phyloP scores from a whole-genome alignment of 2,888 invertebrate genomes.

The Neuroscelio doddi region DNA sequence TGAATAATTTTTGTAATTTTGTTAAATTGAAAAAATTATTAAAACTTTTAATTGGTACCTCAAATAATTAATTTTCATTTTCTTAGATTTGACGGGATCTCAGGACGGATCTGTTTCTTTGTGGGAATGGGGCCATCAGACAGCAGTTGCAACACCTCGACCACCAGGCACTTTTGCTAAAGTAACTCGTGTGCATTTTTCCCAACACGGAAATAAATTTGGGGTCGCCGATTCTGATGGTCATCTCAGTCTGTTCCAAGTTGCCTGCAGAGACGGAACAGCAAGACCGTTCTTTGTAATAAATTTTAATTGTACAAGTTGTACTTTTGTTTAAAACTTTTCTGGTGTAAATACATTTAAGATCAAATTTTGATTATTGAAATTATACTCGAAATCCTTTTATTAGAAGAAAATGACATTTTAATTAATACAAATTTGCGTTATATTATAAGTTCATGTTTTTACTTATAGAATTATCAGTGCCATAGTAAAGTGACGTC shows the following conservation, averaged over 20 bases:
- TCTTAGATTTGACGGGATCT: constrained; percentile 90
- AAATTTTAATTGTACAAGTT: background rate
- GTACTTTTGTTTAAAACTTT: too few species aligned
- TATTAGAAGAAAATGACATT: too few species aligned
- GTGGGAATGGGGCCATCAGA: constrained; percentile 98
- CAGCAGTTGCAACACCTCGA: constrained; percentile 90
- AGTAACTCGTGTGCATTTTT: constrained; percentile 96
- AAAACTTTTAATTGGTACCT: too few species aligned
- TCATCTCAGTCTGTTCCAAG: constrained; percentile 95
- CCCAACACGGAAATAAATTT: constrained; percentile 98
- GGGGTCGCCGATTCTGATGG: constrained; percentile 99
- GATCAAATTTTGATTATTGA: too few species aligned
- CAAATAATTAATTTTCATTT: background rate
- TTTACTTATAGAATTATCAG: constrained; percentile 86
- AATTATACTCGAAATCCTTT: too few species aligned
- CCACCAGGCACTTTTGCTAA: constrained; percentile 96
- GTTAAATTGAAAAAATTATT: too few species aligned
- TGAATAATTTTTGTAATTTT: too few species aligned
- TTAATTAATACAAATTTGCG: too few species aligned
- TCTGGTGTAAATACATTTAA: too few species aligned
- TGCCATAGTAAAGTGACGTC: constrained; percentile 98
- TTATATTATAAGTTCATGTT: background rate
- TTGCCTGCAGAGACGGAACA: constrained; percentile 83
- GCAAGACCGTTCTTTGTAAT: constrained; percentile 91
- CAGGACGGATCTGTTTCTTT: constrained; percentile 96